Percentiles rank a stretch among this genome's conserved stretches.
These are phyloP conservation scores for Neodiprion pinetum DNA, from an alignment of 1,140 invertebrate genomes.

Conservation along the genomic window DNA sequence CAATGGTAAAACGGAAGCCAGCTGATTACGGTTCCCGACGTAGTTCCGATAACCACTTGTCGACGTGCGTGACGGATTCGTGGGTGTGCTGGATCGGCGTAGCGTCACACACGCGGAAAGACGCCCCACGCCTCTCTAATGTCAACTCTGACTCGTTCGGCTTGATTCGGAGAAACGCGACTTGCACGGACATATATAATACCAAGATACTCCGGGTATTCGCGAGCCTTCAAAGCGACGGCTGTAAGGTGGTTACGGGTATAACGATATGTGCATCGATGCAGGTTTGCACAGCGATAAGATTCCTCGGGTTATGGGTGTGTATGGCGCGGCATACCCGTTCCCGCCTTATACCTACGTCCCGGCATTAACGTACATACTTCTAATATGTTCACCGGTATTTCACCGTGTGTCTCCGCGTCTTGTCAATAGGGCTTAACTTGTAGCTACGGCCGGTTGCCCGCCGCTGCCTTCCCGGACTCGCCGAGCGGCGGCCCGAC, in stretches of 20 bases:
- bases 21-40: too few species aligned
- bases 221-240: not conserved
- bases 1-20: too few species aligned
- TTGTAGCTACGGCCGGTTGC: not conserved
- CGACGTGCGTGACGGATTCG: too few species aligned
- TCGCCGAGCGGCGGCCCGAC: not conserved
- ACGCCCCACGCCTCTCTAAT: too few species aligned
- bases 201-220: not conserved
- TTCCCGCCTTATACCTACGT: not conserved
- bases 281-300: slow-evolving; percentile 2
- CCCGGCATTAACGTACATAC: too few species aligned
- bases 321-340: not conserved
- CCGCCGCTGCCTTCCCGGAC: not conserved
- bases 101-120: too few species aligned
- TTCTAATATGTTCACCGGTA: too few species aligned
- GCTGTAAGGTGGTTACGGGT: not conserved
- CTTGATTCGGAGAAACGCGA: not conserved
- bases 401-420: not conserved
- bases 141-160: too few species aligned
- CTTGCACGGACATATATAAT: not conserved
- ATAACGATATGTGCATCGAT: too few species aligned
- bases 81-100: too few species aligned
- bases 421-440: slow-evolving; percentile 2
- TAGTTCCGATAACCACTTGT: too few species aligned
- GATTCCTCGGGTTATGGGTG: not conserved